Conservation (phyloP, 2,888 invertebrate species). For the Sylvicola cinctus region DNA sequence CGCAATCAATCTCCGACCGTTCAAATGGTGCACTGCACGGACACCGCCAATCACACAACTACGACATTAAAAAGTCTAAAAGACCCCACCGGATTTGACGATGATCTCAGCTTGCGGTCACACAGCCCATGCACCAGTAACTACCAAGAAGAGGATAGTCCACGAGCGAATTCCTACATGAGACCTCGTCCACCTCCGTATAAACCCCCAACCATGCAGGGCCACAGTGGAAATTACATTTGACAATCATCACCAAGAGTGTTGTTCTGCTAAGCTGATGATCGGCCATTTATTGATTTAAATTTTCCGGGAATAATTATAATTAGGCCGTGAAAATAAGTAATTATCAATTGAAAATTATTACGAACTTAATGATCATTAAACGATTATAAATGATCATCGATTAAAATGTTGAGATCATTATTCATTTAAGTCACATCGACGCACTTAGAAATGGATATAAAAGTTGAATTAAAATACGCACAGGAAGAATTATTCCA, state of each 20-base stretch:
- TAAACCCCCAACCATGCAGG: conserved; percentile 16
- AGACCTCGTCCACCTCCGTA: conserved; percentile 25
- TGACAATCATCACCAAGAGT: conserved; percentile 24
- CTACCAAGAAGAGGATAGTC: conserved; percentile 29
- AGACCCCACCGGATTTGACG: conserved; percentile 19
- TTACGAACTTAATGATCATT: too few relatives aligned
- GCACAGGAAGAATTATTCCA: too few relatives aligned
- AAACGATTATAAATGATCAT: too few relatives aligned
- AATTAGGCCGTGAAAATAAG: too few relatives aligned
- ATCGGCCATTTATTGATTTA: too few relatives aligned
- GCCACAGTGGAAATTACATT: conserved; percentile 19
- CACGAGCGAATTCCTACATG: conserved; percentile 21
- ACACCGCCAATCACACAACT: conserved; percentile 31
- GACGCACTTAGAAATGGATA: too few relatives aligned
- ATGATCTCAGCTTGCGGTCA: conserved; percentile 23
- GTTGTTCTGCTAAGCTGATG: conserved; percentile 18
- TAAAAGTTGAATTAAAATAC: too few relatives aligned
- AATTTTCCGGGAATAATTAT: too few relatives aligned
- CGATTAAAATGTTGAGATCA: too few relatives aligned
- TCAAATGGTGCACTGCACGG: conserved; percentile 41
- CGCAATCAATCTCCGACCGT: conserved; percentile 28
- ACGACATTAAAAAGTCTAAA: conserved; percentile 38
- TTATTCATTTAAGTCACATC: too few relatives aligned
- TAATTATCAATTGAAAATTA: too few relatives aligned
- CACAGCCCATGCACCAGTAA: conserved; percentile 35